Evolutionary conservation across 2,797 vertebrate species (phyloP), one percentile per base, ranked within the genome.

Genomic region (Toxotes lorentzi): DNA sequence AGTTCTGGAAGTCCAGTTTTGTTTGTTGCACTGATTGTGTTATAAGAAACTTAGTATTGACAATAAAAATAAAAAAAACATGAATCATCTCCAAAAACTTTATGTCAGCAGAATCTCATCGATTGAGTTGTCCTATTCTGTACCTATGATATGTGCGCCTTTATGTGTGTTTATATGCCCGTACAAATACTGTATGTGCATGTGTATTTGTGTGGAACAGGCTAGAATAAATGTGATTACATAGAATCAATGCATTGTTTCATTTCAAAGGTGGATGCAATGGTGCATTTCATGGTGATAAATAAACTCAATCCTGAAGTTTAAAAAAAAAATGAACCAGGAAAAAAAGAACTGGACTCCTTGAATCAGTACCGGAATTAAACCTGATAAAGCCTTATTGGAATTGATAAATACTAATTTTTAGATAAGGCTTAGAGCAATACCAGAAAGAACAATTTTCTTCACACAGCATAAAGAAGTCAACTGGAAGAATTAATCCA

Each of bases 401-500:
- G 27, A 69, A 65, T 17, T 71, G 65, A 81, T 85, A 77, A 67
- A 89, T 79, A 70, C 1, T 4, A 14, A 27, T 70, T 63, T 76
- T 54, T 82, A 69, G 40, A 62, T 27, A 24, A 62, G 9, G 21
- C 75, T 73, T 27, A 56, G 48, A 67, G 30, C 67, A 70, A 78
- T 30, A 72, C 38, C 9, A 74, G 10, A 50, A 16, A 48, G 34
- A 6, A 27, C 12, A 61, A 73, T 81, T 77, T 83, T 73, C 60
- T 69, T 50, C 54, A 50, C 12, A 35, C 47, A 73, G 70, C 61
- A 56, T 73, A 66, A 79, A 57, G 27, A 80, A 71, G 63, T 77
- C 60, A 51, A 72, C 30, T 45, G 32, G 47, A 21, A 78, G 23
- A 89, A 90, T 88, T 79, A 80, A 84, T 78, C 45, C 50, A 76